Base-by-base conservation (phyloP, 2,888 invertebrate species). In the Fragum sueziense region DNA sequence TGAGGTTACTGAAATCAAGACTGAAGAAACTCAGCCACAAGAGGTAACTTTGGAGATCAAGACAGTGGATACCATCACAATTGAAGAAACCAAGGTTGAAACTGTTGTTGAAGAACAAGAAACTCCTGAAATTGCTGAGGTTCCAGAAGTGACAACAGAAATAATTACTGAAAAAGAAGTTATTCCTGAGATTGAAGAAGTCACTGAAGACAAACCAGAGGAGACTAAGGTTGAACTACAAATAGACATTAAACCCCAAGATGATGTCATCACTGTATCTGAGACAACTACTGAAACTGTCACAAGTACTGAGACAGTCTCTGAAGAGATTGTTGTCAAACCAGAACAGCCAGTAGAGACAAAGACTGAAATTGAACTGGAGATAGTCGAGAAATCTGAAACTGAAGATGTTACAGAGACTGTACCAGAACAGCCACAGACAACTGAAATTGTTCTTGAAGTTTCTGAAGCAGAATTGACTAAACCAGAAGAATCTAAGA, bases 131-230 rank as follows among this genome's bases (percentile, higher is more conserved):
- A 71, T 77, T 20, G 52, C 68, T 47, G 78, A 83, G 27, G 77
- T 85, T 25, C 27, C 59, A 37, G 79, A 77, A 61, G 57, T 61
- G 27, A 67, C 59, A 25, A 22, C 59, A 59, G 77, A 77, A 27
- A 69, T 37, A 20, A 31, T 34, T 14, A 14, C 77, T 29, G 69
- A 72, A 14, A 68, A 72, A n/a, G 82, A 85, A 47, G 73, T 79
- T 27, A 27, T 52, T 9, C 29, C 80, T 57, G 84, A 88, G 27
- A 61, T 83, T 61, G 77, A 67, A n/a, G 74, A 81, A 70, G 67
- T 80, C 61, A 73, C 78, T 65, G 47, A 70, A 70, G 77, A 84
- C 31, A 65, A 80, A 47, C 85, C 87, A n/a, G 77, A 72, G 65
- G 82, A 85, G 57, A 77, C 54, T 57, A 80, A 82, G 54, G 67